Evolutionary conservation across 2,113 vertebrate species (phyloP).

Genomic region (Oostethus manadensis): DNA sequence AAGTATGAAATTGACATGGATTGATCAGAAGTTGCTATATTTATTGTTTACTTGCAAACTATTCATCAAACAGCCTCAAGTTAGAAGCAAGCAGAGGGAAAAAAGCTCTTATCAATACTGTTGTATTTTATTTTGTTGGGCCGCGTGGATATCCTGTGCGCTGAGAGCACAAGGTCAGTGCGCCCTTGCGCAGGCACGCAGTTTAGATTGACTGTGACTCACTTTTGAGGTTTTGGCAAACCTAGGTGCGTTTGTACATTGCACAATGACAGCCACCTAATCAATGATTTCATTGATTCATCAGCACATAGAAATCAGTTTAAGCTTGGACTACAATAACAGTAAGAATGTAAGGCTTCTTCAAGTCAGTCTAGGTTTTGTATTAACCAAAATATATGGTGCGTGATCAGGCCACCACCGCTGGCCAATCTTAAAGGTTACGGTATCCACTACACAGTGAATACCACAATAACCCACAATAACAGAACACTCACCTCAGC

Average conservation of each 20-base stretch:
- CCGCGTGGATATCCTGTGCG: too few species aligned
- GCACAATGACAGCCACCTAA: constrained; percentile 17
- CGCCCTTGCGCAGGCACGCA: too few species aligned
- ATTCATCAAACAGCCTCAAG: too few species aligned
- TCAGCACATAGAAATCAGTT: constrained; percentile 32
- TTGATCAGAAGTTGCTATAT: too few species aligned
- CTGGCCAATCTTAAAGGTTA: constrained; percentile 71
- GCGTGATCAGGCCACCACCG: constrained; percentile 53
- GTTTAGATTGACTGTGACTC: background rate
- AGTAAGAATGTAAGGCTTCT: constrained; percentile 59
- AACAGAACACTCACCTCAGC: constrained; percentile 64
- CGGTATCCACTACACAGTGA: constrained; percentile 64
- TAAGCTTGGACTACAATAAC: constrained; percentile 28
- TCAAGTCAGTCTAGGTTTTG: constrained; percentile 43
- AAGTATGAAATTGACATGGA: too few species aligned
- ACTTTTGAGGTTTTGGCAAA: background rate
- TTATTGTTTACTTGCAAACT: too few species aligned
- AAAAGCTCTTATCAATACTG: too few species aligned
- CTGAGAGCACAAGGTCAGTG: too few species aligned
- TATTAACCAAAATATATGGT: constrained; percentile 64
- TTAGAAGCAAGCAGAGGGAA: too few species aligned
- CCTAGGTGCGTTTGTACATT: background rate
- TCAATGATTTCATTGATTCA: constrained; percentile 22
- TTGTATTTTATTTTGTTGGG: too few species aligned
- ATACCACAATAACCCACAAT: too few species aligned